Base-by-base conservation (phyloP, 2,888 invertebrate genomes). In the Drosophila eohydei region DNA sequence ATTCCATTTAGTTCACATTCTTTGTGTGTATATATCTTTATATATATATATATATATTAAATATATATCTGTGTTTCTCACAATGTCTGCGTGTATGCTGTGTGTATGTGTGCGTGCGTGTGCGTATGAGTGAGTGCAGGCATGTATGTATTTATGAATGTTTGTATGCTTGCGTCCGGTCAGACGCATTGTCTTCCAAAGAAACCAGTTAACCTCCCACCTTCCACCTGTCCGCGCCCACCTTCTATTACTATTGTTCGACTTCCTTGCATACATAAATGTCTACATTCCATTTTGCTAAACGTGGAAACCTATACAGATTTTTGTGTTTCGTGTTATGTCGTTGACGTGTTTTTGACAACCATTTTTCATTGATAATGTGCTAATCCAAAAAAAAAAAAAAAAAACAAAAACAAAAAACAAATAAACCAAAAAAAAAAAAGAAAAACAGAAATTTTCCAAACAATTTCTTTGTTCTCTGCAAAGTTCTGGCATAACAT, bases 311-410 rank as follows among this genome's bases (percentile, higher is more conserved):
- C 50, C 50, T 34, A 51, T 67, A 40, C 34, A 46, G n/a, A 54
- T 59, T 69, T 64, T 64, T 74, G 46, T 69, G 51, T 77, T 61
- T 61, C 71, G 50, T 76, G 70, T 59, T 74, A 72, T 73, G 59
- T 71, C 71, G 66, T 71, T 75, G 51, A 75, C 65, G 76, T 71
- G 56, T 56, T 56, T 56, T 70, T 74, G 58, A 56, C 50, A 59
- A 74, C 40, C 60, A 64, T 61, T 57, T 74, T 56, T 60, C 52
- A 52, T 75, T 61, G 40, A 65, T 51, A 56, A 46, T 73, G 57
- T 65, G 57, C 44, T 75, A 52, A 60, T 41, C 34, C 60, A 46
- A 36, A 43, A 57, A 44, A 30, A 32, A 11, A 32, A 32, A 32
- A 11, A 16, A 3, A 48, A 32, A 16, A 14, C n/a, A n/a, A n/a